Evolutionary conservation across 2,888 invertebrate genomes (phyloP).

Genomic region (Cosmia trapezina): DNA sequence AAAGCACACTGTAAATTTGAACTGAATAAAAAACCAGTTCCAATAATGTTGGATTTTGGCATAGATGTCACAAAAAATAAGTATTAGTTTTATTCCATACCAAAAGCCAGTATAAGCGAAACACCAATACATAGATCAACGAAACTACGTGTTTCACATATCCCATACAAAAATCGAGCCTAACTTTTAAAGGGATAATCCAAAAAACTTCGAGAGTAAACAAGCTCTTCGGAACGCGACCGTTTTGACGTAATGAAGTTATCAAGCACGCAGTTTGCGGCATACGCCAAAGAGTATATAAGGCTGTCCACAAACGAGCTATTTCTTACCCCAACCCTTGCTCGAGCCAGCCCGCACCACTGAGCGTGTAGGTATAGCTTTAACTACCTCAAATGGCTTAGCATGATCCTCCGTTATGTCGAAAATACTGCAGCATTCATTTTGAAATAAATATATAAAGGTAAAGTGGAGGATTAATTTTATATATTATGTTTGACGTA

Average conservation of each 20-base stretch:
- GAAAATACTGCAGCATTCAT: no score
- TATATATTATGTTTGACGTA: no score
- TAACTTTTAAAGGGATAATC: slow-evolving; percentile 40
- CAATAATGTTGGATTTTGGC: background rate
- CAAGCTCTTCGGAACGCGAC: slow-evolving; percentile 28
- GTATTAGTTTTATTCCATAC: background rate
- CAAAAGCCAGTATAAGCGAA: background rate
- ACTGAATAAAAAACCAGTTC: background rate
- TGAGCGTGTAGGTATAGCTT: no score
- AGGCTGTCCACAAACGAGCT: slow-evolving; percentile 40
- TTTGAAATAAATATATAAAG: no score
- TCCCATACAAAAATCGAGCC: slow-evolving; percentile 15
- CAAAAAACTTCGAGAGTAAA: slow-evolving; percentile 33
- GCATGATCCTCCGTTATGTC: no score
- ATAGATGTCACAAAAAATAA: background rate
- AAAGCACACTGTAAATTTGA: background rate
- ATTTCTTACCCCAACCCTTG: background rate
- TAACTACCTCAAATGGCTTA: no score
- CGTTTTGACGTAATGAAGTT: slow-evolving; percentile 54
- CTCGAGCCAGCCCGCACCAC: no score
- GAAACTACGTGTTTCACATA: slow-evolving; percentile 11
- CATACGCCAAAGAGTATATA: slow-evolving; percentile 15
- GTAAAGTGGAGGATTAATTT: no score
- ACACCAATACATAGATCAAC: background rate
- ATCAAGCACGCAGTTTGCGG: slow-evolving; percentile 41